Evolutionary conservation across 92 coral and sea anemone species (phyloP).

Genomic region (Zoanthus sansibaricus): DNA sequence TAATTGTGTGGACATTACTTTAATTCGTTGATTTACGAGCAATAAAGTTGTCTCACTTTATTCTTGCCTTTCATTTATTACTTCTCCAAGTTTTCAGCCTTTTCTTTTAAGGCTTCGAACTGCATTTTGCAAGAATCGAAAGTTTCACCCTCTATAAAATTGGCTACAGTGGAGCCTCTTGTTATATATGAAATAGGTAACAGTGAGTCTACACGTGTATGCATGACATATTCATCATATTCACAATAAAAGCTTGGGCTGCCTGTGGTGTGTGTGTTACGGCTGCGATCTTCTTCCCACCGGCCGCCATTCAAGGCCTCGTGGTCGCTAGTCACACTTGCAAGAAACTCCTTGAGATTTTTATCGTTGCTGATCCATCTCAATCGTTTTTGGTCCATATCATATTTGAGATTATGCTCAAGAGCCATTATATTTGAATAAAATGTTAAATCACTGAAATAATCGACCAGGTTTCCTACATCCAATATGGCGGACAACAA

Average conservation of each 20-base stretch:
- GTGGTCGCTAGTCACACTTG: background rate
- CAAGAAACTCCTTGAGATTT: background rate
- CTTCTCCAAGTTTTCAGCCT: too few species aligned
- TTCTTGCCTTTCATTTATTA: too few species aligned
- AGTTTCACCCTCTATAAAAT: background rate
- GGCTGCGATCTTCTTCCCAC: conserved; percentile 40
- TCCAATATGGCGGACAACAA: too few species aligned
- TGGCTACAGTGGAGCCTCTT: too few species aligned
- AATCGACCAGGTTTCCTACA: background rate
- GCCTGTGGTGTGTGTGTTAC: conserved; percentile 14
- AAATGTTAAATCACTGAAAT: background rate
- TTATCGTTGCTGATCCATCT: background rate
- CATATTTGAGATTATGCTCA: background rate
- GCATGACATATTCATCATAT: too few species aligned
- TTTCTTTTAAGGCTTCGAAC: too few species aligned
- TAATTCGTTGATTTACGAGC: too few species aligned
- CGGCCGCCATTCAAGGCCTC: conserved; percentile 43
- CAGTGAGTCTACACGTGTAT: too few species aligned
- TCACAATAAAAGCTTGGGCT: too few species aligned
- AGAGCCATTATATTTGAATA: background rate
- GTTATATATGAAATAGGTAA: too few species aligned
- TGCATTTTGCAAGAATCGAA: background rate
- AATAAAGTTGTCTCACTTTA: too few species aligned
- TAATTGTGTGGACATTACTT: too few species aligned
- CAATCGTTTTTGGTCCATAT: background rate